Evolutionary conservation across 2,797 vertebrate genomes (phyloP).

Genomic region (Sebastes kiyomatsui): DNA sequence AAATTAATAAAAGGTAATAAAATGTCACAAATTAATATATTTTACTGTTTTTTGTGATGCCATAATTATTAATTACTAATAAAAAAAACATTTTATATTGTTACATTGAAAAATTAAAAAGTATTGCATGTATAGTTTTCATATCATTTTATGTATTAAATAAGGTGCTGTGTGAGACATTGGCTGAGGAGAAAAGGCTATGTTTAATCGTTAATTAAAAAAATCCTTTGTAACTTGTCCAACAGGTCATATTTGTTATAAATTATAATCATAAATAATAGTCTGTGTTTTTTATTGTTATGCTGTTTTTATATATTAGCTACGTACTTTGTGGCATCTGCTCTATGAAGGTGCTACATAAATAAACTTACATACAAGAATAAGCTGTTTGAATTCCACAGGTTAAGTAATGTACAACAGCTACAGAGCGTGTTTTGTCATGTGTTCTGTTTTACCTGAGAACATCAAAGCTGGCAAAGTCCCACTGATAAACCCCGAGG

Average conservation of each 20-base stretch:
- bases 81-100: background rate
- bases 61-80: background rate
- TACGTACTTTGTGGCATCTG: background rate
- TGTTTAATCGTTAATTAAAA: no score
- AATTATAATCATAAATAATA: no score
- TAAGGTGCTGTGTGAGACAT: no score
- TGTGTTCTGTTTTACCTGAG: constrained; percentile 86
- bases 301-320: no score
- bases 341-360: background rate
- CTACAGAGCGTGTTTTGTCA: background rate
- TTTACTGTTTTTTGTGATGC: background rate
- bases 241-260: no score
- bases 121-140: background rate
- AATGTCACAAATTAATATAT: background rate
- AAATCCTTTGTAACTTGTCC: no score
- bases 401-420: background rate
- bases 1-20: background rate
- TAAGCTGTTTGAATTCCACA: background rate
- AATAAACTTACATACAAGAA: background rate
- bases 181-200: no score
- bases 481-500: constrained; percentile 97
- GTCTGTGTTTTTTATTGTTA: no score
- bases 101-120: no score
- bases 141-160: no score
- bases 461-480: constrained; percentile 97